phyloP scores from a whole-genome alignment of 2,888 invertebrate genomes.

The Caenorhabditis sp. region DNA sequence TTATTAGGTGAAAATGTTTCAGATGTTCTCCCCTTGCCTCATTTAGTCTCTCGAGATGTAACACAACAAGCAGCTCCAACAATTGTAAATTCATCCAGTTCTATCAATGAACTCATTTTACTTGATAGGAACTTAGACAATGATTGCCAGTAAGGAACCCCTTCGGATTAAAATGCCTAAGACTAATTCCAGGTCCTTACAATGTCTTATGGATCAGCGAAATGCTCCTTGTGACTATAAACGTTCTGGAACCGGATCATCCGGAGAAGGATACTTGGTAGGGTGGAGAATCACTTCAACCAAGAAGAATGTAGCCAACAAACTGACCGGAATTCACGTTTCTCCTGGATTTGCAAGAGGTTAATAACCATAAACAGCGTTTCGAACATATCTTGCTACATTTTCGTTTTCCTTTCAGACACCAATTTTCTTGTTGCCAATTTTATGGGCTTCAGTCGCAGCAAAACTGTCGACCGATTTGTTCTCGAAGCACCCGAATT shows the following conservation, averaged over 20 bases:
- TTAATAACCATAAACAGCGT: background rate
- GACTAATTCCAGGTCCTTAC: slow-evolving; percentile 57
- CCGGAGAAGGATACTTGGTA: slow-evolving; percentile 68
- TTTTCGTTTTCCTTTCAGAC: slow-evolving; percentile 45
- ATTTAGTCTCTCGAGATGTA: slow-evolving; percentile 48
- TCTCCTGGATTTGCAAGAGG: slow-evolving; percentile 60
- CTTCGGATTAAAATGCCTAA: no score
- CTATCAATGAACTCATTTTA: slow-evolving; percentile 46
- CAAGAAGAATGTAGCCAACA: slow-evolving; percentile 63
- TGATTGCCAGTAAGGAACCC: slow-evolving; percentile 50
- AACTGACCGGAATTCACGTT: slow-evolving; percentile 70
- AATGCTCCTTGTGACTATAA: slow-evolving; percentile 70
- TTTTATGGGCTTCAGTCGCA: slow-evolving; percentile 62
- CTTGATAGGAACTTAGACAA: slow-evolving; percentile 23
- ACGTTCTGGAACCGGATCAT: slow-evolving; percentile 66
- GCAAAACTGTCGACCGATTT: slow-evolving; percentile 55
- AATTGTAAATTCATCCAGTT: slow-evolving; percentile 35
- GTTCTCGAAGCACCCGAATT: slow-evolving; percentile 75
- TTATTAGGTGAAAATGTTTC: no score
- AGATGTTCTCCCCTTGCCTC: slow-evolving; percentile 14
- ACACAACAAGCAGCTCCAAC: slow-evolving; percentile 54
- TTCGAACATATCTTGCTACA: background rate
- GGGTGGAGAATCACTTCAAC: slow-evolving; percentile 66
- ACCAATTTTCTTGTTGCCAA: slow-evolving; percentile 69
- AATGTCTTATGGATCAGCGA: slow-evolving; percentile 66